Percentiles rank a stretch among this genome's conserved stretches.
Evolutionary conservation across 2,888 invertebrate species (phyloP).

Genomic region (Tipula lateralis): DNA sequence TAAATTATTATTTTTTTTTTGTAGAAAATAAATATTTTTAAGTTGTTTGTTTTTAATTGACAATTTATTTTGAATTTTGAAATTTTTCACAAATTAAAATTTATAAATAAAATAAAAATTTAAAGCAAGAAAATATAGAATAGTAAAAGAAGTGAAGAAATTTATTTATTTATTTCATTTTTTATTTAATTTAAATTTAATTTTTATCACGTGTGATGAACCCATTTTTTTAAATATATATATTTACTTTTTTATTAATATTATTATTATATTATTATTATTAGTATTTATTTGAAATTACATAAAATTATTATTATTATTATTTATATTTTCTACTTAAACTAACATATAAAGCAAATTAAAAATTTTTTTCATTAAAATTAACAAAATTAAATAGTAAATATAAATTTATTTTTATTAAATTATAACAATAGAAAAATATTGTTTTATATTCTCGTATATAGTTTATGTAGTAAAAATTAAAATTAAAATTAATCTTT

Average conservation of each 20-base stretch:
- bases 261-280: not conserved
- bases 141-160: not conserved
- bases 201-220: constrained; percentile 24
- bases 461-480: not conserved
- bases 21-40: not conserved
- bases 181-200: constrained; percentile 11
- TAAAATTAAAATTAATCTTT: not conserved
- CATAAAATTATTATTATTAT: not conserved
- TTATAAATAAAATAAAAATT: not conserved
- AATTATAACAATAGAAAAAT: constrained; percentile 15
- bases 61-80: not conserved
- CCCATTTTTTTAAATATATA: constrained; percentile 20
- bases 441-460: constrained; percentile 3
- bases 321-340: not conserved
- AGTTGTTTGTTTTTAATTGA: not conserved
- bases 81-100: not conserved
- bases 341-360: constrained; percentile 11
- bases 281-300: not conserved
- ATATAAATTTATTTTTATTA: not conserved
- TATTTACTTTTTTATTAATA: not conserved
- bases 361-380: not conserved
- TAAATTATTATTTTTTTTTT: not conserved
- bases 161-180: not conserved
- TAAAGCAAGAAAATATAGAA: not conserved
- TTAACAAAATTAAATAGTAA: not conserved